Evolutionary conservation across 2,888 invertebrate genomes (phyloP), one percentile per base, ranked within the genome.

Genomic region (Dromius quadrimaculatus): DNA sequence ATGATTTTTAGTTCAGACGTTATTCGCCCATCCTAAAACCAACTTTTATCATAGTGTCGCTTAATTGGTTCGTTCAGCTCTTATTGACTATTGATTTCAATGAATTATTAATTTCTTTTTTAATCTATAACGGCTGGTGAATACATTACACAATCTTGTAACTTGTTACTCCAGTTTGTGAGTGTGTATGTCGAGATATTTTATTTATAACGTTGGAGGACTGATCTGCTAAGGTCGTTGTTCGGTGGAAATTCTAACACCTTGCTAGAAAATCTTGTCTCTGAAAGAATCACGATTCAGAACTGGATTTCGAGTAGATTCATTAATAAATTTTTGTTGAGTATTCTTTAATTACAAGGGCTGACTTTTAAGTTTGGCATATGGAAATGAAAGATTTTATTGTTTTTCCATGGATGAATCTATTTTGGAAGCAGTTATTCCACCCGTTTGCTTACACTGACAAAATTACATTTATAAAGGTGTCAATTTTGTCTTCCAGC

Each of bases 101-200:
- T 63, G 63, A 63, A 63, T 63, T 63, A 63, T 63, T 63, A 63
- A 63, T 63, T 63, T 54, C 28, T 54, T 54, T 54, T 54, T 54
- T 54, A 54, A 54, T 54, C 61, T 41, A 41, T 61, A 61, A 61
- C 61, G 61, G 61, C 38, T 36, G 38, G 36, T 61, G 61, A 61
- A 61, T 61, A 61, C 41, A 61, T 61, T 61, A 61, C 50, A 54
- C 50, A 54, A 54, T 54, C 50, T 28, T 13, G 50, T 54, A 15
- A 15, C 50, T 54, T 28, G 50, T 28, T 54, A 54, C 50, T 54
- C 50, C 23, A 50, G 23, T 38, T 22, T 22, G 15, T 17, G 15
- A 6, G 43, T 23, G 62, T 41, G 43, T 63, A 28, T 45, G 45
- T 6, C 28, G 22, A 11, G 41, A 32, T 63, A 63, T 63, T 63